Base-by-base conservation (phyloP, 1,140 invertebrate species). In the Orchestia grillus region DNA sequence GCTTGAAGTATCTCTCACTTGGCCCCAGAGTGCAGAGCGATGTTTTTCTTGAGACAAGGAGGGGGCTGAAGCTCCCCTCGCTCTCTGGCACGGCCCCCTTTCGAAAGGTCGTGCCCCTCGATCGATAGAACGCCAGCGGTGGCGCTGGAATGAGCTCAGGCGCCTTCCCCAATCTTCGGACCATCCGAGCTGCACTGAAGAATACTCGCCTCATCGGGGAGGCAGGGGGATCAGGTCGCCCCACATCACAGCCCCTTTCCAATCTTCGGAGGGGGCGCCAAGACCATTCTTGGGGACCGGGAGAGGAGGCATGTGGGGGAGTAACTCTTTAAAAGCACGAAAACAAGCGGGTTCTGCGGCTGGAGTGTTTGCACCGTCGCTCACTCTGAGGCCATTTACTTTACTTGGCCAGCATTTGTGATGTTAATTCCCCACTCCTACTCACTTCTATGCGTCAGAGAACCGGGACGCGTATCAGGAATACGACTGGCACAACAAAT, bases 91-190 rank as follows among this genome's bases (percentile, higher is more conserved):
- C 43, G 92, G 36, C 92, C 92, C 92, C 92, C 92, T 94, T 94
- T 94, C 92, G 44, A 94, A 94, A 94, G 92, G 92, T 94, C 92
- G 92, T 94, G 92, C 92, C 92, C 92, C 92, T n/a, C 92, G 92
- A 94, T 94, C 92, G 92, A 94, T 94, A 94, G 43, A 44, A 44
- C 44, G 44, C 92, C 43, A 94, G 44, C 92, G 92, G 92, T 94
- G 92, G 41, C 92, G 92, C 92, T 94, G 92, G 92, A 94, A 94
- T 94, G 92, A 94, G 92, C 36, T 45, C 44, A 94, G 92, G 92
- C 92, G 92, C 92, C 92, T 94, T 94, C 92, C 44, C 92, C 92
- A 94, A 94, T 94, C 92, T 94, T 94, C 44, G 92, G 43, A 47
- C 92, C 92, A 47, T 94, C 92, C 92, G 92, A 94, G 92, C 92